Evolutionary conservation across 2,113 vertebrate species (phyloP).

Genomic region (Pteruthius melanotis): DNA sequence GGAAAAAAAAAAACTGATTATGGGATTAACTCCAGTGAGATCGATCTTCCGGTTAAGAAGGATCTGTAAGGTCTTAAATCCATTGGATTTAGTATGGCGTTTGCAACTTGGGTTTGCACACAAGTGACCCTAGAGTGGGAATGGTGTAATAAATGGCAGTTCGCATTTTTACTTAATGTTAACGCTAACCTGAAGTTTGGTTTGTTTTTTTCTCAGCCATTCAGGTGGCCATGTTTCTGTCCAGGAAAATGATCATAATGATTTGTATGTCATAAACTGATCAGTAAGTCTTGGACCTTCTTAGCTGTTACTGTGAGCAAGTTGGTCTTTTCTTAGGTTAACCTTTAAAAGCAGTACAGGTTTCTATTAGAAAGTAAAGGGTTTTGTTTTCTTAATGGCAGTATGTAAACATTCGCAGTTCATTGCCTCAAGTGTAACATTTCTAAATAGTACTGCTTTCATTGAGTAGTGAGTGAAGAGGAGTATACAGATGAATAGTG

Average conservation of each 20-base stretch:
- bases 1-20: neutral
- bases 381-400: neutral
- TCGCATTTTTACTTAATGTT: neutral
- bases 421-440: neutral
- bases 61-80: neutral
- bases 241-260: neutral
- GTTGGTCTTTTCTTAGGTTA: neutral
- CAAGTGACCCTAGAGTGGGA: neutral
- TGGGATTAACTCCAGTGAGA: neutral
- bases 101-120: neutral
- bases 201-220: neutral
- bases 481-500: neutral
- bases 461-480: neutral
- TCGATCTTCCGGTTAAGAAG: neutral
- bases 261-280: neutral
- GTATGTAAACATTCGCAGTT: neutral
- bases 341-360: neutral
- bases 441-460: neutral
- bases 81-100: neutral
- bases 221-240: neutral
- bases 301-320: neutral
- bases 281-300: neutral
- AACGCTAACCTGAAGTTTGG: neutral
- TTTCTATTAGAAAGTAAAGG: neutral
- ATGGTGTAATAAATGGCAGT: neutral